phyloP scores from a whole-genome alignment of 2,888 invertebrate genomes.

The Limenitis camilla region DNA sequence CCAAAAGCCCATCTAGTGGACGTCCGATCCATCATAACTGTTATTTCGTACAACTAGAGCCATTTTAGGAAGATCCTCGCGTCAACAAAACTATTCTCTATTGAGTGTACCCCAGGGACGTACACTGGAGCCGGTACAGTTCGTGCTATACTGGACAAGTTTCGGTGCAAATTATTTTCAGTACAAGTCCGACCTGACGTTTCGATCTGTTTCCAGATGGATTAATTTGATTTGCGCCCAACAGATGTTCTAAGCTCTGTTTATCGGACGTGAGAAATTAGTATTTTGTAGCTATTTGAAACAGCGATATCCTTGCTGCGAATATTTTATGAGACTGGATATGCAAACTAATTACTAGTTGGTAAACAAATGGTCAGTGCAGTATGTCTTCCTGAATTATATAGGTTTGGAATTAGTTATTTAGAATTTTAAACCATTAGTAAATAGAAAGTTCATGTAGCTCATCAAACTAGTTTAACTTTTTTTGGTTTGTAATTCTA shows the following conservation, averaged over 20 bases:
- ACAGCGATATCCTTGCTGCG: background rate
- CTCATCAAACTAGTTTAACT: too few relatives aligned
- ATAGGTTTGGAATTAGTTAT: too few relatives aligned
- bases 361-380: background rate
- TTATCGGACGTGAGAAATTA: slow-evolving; percentile 32
- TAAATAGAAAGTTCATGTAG: too few relatives aligned
- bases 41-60: slow-evolving; percentile 42
- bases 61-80: slow-evolving; percentile 34
- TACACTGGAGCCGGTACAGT: too few relatives aligned
- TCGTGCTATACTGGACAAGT: slow-evolving; percentile 30
- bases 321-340: background rate
- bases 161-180: slow-evolving; percentile 64
- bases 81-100: slow-evolving; percentile 12
- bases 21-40: slow-evolving; percentile 63
- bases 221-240: slow-evolving; percentile 70
- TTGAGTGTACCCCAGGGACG: slow-evolving; percentile 9
- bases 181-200: slow-evolving; percentile 63
- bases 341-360: background rate
- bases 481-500: too few relatives aligned
- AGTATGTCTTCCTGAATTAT: too few relatives aligned
- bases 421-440: too few relatives aligned
- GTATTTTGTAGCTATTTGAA: slow-evolving; percentile 23
- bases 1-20: slow-evolving; percentile 63
- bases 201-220: slow-evolving; percentile 72
- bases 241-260: slow-evolving; percentile 56